Evolutionary conservation across 1,140 invertebrate genomes (phyloP).

Genomic region (Dinothrombium tinctorium): DNA sequence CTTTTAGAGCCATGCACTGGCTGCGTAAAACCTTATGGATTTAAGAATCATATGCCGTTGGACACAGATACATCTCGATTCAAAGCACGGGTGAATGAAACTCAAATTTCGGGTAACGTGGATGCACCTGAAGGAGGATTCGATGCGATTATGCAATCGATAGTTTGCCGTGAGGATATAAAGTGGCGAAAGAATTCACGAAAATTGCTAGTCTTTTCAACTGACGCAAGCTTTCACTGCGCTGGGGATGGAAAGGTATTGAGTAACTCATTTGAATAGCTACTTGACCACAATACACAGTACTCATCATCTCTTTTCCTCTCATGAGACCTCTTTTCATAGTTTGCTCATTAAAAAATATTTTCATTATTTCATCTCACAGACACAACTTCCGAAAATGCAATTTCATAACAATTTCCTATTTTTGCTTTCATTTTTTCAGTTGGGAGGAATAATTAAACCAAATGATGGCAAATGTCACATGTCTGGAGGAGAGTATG

Average conservation of each 20-base stretch:
- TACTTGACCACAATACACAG: too few relatives aligned
- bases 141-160: slow-evolving; percentile 85
- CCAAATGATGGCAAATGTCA: slow-evolving; percentile 83
- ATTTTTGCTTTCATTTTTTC: not conserved
- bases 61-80: slow-evolving; percentile 46
- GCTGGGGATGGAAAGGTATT: slow-evolving; percentile 77
- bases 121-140: slow-evolving; percentile 93
- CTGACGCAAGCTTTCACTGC: slow-evolving; percentile 91
- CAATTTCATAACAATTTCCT: not conserved
- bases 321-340: too few relatives aligned
- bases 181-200: slow-evolving; percentile 75
- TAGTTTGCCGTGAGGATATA: slow-evolving; percentile 21
- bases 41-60: slow-evolving; percentile 66
- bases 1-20: slow-evolving; percentile 46
- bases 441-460: slow-evolving; percentile 69
- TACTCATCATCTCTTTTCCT: too few relatives aligned
- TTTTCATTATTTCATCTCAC: too few relatives aligned
- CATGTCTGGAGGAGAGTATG: slow-evolving; percentile 45
- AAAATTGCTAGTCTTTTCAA: slow-evolving; percentile 82
- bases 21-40: slow-evolving; percentile 81
- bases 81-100: slow-evolving; percentile 17
- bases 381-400: too few relatives aligned
- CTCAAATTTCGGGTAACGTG: slow-evolving; percentile 72
- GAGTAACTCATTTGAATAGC: too few relatives aligned
- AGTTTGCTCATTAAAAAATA: too few relatives aligned